Conservation (phyloP, 2,888 invertebrate species). For the Hirtodrosophila histrioides region DNA sequence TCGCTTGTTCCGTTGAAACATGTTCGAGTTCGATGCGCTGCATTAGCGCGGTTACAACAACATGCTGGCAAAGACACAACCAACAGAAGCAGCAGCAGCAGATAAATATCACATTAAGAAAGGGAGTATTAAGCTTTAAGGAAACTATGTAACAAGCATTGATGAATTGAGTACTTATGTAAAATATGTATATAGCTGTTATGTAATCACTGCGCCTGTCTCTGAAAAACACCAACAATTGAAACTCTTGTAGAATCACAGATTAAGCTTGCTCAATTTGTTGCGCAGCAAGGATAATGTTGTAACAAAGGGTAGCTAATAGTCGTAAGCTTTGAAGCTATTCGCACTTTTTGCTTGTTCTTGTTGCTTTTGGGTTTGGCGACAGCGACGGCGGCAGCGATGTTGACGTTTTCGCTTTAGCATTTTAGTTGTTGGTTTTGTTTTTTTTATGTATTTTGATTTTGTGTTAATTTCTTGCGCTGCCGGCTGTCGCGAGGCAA, state of each 20-base stretch:
- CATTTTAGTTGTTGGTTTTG: constrained; percentile 33
- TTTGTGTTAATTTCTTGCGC: constrained; percentile 70
- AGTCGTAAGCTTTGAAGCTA: neutral
- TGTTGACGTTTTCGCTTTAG: constrained; percentile 55
- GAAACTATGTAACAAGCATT: neutral
- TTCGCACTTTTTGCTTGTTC: neutral
- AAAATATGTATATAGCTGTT: too few species aligned
- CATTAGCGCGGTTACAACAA: constrained; percentile 27
- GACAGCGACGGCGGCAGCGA: constrained; percentile 20
- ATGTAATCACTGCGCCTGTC: too few species aligned
- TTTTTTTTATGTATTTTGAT: constrained; percentile 52
- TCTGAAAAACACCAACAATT: too few species aligned
- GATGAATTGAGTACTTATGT: too few species aligned
- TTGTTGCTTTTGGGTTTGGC: constrained; percentile 14
- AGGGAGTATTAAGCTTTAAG: constrained; percentile 1
- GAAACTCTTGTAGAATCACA: too few species aligned
- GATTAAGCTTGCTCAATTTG: too few species aligned
- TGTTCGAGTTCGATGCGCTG: constrained; percentile 62
- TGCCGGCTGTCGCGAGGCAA: constrained; percentile 54
- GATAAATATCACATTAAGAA: neutral
- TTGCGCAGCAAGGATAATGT: too few species aligned
- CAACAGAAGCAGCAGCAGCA: constrained; percentile 7
- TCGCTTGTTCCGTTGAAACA: constrained; percentile 52
- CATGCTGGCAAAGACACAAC: constrained; percentile 3
- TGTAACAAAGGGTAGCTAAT: constrained; percentile 18